Evolutionary conservation across 2,797 vertebrate genomes (phyloP).

Genomic region (Pantherophis alleghaniensis): DNA sequence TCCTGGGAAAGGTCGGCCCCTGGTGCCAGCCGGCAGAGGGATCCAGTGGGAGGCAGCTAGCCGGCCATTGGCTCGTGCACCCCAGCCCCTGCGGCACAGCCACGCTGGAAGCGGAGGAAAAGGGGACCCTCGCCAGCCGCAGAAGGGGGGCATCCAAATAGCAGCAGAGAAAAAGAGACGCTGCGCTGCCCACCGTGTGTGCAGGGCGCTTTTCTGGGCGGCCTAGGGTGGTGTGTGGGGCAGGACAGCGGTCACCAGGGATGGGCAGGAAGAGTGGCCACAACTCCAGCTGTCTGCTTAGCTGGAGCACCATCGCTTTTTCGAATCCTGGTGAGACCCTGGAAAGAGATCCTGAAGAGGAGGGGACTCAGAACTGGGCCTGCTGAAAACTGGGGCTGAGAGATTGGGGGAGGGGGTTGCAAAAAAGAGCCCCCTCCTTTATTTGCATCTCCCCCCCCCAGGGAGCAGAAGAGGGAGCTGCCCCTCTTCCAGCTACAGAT

Average conservation of each 20-base stretch:
- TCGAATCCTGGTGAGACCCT: conserved; percentile 11
- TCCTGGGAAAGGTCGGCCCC: conserved; percentile 28
- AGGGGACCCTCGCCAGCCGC: conserved; percentile 23
- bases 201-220: conserved; percentile 31
- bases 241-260: conserved; percentile 27
- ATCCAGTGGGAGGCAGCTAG: conserved; percentile 53
- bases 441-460: background rate
- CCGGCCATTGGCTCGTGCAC: conserved; percentile 41
- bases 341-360: background rate
- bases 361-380: background rate
- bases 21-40: conserved; percentile 28
- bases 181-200: conserved; percentile 2
- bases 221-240: background rate
- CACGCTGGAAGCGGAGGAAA: conserved; percentile 39
- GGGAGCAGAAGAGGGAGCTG: background rate
- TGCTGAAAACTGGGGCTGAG: background rate
- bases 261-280: conserved; percentile 57
- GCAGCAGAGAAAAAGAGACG: background rate
- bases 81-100: background rate
- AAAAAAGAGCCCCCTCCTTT: background rate
- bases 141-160: conserved; percentile 40
- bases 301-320: conserved; percentile 26
- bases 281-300: conserved; percentile 59
- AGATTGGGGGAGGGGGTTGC: no score
- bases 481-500: background rate